Evolutionary conservation across 2,888 invertebrate genomes (phyloP).

Genomic region (Callyntrura guangdongensis): DNA sequence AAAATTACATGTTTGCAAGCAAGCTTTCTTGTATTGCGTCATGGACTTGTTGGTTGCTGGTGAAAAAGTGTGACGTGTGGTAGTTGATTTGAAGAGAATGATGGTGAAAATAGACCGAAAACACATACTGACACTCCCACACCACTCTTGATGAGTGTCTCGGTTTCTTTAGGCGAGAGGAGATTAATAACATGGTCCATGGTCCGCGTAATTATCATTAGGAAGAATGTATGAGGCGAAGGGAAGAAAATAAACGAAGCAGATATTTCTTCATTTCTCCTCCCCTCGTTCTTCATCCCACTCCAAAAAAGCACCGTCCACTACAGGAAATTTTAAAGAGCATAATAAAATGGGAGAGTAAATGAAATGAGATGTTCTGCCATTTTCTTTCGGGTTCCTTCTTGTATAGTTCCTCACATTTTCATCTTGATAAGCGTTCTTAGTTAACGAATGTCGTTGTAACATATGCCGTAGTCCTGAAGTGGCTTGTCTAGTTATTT

Average conservation of each 20-base stretch:
- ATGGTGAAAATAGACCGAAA: not conserved
- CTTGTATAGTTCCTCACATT: not conserved
- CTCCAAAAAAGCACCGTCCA: not conserved
- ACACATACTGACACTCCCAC: not conserved
- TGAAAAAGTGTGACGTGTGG: slow-evolving; percentile 50
- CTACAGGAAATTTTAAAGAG: not conserved
- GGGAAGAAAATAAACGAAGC: not conserved
- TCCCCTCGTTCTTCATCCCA: not conserved
- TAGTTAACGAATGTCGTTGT: not conserved
- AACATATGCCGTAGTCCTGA: not conserved
- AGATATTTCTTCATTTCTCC: slow-evolving; percentile 51
- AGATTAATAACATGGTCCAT: slow-evolving; percentile 26
- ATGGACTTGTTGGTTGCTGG: slow-evolving; percentile 2
- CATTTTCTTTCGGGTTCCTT: slow-evolving; percentile 27
- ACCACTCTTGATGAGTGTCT: slow-evolving; percentile 31
- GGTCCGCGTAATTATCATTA: not conserved
- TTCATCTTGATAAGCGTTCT: slow-evolving; percentile 25
- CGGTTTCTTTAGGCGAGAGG: slow-evolving; percentile 3
- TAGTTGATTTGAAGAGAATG: slow-evolving; percentile 39
- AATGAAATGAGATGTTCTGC: slow-evolving; percentile 5
- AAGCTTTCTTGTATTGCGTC: not conserved
- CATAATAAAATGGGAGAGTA: not conserved
- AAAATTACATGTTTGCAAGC: slow-evolving; percentile 47
- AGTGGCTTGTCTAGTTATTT: not conserved
- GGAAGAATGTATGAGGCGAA: no score